Evolutionary conservation across 1,140 invertebrate species (phyloP).

Genomic region (Megalonaias nervosa): DNA sequence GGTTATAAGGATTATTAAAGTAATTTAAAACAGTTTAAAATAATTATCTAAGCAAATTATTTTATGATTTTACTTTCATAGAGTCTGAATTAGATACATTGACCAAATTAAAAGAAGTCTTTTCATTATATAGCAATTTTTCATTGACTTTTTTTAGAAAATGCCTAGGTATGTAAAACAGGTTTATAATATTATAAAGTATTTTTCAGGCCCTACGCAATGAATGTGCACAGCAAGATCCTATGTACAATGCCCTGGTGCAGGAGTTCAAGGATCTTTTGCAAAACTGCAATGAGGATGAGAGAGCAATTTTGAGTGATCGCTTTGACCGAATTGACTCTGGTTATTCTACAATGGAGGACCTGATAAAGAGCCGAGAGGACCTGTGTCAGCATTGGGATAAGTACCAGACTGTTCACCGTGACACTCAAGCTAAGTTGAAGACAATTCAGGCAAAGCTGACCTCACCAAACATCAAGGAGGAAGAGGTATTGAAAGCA

Average conservation of each 20-base stretch:
- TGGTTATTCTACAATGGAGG: constrained; percentile 79
- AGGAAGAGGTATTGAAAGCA: constrained; percentile 60
- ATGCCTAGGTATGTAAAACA: too few relatives aligned
- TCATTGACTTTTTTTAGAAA: too few relatives aligned
- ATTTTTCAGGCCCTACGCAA: constrained; percentile 56
- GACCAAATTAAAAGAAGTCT: too few relatives aligned
- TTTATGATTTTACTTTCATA: too few relatives aligned
- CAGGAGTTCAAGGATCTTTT: constrained; percentile 86
- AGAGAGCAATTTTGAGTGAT: constrained; percentile 81
- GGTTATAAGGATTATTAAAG: too few relatives aligned
- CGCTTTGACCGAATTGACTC: constrained; percentile 82
- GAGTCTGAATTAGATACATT: too few relatives aligned
- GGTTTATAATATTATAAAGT: too few relatives aligned
- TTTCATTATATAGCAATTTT: too few relatives aligned
- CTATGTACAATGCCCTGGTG: constrained; percentile 69
- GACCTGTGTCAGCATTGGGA: constrained; percentile 90
- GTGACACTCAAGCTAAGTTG: constrained; percentile 85
- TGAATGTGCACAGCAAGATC: constrained; percentile 62
- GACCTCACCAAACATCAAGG: constrained; percentile 79
- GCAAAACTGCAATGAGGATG: constrained; percentile 79
- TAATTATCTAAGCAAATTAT: too few relatives aligned
- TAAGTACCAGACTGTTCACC: constrained; percentile 80
- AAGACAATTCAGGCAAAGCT: constrained; percentile 86
- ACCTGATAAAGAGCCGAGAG: constrained; percentile 78
- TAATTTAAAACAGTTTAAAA: too few relatives aligned